phyloP scores from a whole-genome alignment of 2,888 invertebrate species.

The Omphaloscelis lunosa region DNA sequence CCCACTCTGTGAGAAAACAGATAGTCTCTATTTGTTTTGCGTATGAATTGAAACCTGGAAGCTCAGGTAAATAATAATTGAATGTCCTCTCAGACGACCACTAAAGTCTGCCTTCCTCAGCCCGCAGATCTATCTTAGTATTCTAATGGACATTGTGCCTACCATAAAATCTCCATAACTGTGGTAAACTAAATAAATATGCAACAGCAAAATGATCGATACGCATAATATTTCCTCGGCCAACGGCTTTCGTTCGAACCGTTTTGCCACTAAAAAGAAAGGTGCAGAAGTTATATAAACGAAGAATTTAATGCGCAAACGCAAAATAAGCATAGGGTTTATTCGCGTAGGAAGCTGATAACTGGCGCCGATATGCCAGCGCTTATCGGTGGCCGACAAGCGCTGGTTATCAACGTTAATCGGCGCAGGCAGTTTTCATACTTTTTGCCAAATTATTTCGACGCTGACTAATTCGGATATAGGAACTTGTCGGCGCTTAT shows the following conservation, averaged over 20 bases:
- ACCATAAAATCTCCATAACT: constrained; percentile 58
- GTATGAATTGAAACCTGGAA: background rate
- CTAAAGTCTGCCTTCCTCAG: background rate
- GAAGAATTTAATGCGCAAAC: background rate
- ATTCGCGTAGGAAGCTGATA: no score
- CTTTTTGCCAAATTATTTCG: background rate
- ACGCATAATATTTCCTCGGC: constrained; percentile 56
- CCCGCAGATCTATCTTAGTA: constrained; percentile 34
- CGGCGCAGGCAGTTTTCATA: background rate
- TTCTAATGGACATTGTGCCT: constrained; percentile 33
- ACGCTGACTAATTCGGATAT: no score
- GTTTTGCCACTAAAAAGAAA: constrained; percentile 5
- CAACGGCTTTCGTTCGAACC: constrained; percentile 53
- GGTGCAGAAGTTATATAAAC: constrained; percentile 26
- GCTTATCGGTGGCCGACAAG: no score
- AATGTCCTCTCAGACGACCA: constrained; percentile 16
- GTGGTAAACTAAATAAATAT: constrained; percentile 58
- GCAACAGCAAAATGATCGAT: constrained; percentile 66
- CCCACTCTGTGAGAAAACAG: background rate
- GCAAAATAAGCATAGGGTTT: background rate
- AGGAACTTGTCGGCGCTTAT: no score
- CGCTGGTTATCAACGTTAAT: no score
- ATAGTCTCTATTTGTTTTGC: background rate
- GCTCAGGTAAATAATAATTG: constrained; percentile 1
- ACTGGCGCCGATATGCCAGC: no score